Conservation (phyloP, 2,797 vertebrate genomes). For the Platalea minor region DNA sequence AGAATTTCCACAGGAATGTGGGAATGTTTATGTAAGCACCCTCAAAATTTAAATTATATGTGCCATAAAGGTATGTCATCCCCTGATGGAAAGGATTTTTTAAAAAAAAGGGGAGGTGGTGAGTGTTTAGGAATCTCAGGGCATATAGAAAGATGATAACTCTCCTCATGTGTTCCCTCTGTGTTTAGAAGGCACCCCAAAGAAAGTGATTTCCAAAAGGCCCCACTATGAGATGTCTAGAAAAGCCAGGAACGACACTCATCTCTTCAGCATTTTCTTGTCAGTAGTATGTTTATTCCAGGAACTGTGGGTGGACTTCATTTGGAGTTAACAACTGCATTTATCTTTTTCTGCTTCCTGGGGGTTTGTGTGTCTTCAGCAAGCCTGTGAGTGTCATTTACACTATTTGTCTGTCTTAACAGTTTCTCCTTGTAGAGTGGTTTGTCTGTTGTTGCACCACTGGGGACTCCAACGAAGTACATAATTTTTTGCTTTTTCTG, state of each 20-base stretch:
- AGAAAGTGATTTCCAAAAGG: background rate
- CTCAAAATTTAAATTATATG: background rate
- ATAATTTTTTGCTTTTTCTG: background rate
- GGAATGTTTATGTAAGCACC: background rate
- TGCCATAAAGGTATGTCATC: background rate
- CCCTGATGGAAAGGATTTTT: background rate
- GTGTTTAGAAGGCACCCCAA: background rate
- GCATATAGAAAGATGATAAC: background rate
- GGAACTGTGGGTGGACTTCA: background rate
- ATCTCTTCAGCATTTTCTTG: background rate
- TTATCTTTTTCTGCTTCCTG: background rate
- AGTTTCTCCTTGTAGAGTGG: background rate
- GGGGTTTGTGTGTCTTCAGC: background rate
- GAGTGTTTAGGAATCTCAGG: background rate
- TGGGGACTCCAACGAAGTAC: background rate
- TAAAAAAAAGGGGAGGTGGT: fast-evolving
- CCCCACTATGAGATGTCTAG: fast-evolving
- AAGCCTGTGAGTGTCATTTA: background rate
- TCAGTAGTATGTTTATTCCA: background rate
- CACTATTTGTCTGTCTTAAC: background rate
- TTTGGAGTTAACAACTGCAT: background rate
- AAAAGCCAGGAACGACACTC: background rate
- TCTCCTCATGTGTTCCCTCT: background rate
- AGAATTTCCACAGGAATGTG: background rate
- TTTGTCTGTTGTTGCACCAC: background rate